Evolutionary conservation across 2,113 vertebrate species (phyloP).

Genomic region (Camelus dromedarius): DNA sequence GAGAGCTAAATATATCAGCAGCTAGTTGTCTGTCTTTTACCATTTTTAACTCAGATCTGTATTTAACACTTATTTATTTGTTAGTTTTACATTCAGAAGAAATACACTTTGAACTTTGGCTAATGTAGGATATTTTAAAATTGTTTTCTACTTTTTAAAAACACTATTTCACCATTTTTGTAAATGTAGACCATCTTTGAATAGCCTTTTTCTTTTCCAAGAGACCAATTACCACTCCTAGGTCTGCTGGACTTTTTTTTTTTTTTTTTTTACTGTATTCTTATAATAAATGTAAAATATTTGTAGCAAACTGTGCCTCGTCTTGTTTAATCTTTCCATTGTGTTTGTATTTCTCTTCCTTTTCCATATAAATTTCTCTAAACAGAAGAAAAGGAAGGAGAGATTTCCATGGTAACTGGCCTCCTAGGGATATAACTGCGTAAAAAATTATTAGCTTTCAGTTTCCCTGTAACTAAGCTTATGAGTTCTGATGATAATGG

Average conservation of each 20-base stretch:
- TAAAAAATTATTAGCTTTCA: conserved; percentile 70
- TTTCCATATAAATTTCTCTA: conserved; percentile 59
- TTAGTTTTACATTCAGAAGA: conserved; percentile 84
- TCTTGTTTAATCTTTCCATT: conserved; percentile 71
- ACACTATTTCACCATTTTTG: conserved; percentile 78
- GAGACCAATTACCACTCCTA: conserved; percentile 84
- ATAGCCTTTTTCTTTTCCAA: conserved; percentile 81
- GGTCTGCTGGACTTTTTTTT: conserved; percentile 76
- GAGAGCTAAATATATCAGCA: conserved; percentile 68
- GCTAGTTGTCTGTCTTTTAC: conserved; percentile 77
- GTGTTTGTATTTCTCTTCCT: conserved; percentile 66
- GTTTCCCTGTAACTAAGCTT: conserved; percentile 72
- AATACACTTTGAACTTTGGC: conserved; percentile 82
- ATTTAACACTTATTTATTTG: conserved; percentile 90
- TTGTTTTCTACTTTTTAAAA: conserved; percentile 78
- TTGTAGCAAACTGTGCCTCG: conserved; percentile 81
- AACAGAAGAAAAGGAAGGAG: conserved; percentile 52
- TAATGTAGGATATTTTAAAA: conserved; percentile 81
- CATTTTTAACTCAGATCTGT: conserved; percentile 84
- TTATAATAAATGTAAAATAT: conserved; percentile 91
- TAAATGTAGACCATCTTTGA: conserved; percentile 80
- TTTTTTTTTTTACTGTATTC: conserved; percentile 87
- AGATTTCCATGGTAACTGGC: conserved; percentile 56
- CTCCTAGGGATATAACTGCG: conserved; percentile 35
- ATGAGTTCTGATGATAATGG: conserved; percentile 46